Base-by-base conservation (phyloP, 23 tunicate genomes). In the Aplidium turbinatum region DNA sequence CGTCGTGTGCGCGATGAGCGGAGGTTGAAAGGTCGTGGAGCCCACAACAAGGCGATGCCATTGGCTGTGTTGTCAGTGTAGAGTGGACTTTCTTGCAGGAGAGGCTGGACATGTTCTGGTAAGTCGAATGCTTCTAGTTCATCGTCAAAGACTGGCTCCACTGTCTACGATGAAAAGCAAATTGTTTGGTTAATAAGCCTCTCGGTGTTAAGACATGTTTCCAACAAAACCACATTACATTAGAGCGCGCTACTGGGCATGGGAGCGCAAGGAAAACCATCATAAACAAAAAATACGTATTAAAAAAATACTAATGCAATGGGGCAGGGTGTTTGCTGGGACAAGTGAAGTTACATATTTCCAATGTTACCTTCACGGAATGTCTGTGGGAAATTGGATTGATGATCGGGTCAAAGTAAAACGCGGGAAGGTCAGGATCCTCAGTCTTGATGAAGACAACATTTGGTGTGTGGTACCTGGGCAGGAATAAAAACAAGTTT, bases 351-450 rank as follows among this genome's bases (percentile, higher is more conserved):
- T n/a, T n/a, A n/a, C n/a, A n/a, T n/a, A n/a, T n/a, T n/a, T n/a
- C n/a, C n/a, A n/a, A n/a, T n/a, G 51, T 23, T 42, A 77, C 82
- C 73, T 91, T 91, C 31, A 91, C 83, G 22, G 73, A 60, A 74
- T 84, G 86, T 42, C 99, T 77, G 61, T 87, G 93, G 20, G 99
- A 86, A 18, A 94, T 94, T 19, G 99, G 99, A 63, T 94, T 94
- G 68, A 94, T 94, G 62, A 94, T 76, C 13, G 99, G 99, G 58
- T 94, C 99, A 72, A 94, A 94, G 57, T 94, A 94, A 65, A 86
- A 94, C 33, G 99, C 99, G 9, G 99, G 99, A 38, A 94, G 86
- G 72, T 94, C 99, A 9, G 99, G 99, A 36, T 94, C 99, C 38
- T 94, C 99, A 0, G 99, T 87, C 35, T 94, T 94, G 58, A 94